Evolutionary conservation across 2,797 vertebrate genomes (phyloP), one percentile per base, ranked within the genome.

Genomic region (Malacoctenus gilli): DNA sequence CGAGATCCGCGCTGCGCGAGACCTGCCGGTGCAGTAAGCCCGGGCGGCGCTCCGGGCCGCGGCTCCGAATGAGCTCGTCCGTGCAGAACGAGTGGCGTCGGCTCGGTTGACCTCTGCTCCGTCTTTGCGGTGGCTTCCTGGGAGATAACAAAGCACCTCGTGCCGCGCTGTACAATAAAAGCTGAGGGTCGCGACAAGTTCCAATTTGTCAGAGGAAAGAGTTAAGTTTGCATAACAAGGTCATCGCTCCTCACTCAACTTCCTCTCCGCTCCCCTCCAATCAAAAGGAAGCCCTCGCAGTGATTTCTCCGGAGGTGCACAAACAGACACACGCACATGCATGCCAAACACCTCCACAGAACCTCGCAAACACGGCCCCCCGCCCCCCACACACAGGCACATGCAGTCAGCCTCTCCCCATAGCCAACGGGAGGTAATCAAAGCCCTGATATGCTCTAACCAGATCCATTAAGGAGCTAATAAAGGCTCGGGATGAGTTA

Each of bases 381-480:
- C 19, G 15, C n/a, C 28, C 35, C 54, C 38, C 52, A 23, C 40
- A 46, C 56, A 39, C 72, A 66, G 41, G 61, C 32, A 52, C 1
- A 56, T 22, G 43, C 12, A 61, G 66, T 71, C 67, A 71, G 58
- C 53, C 59, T 79, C 72, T 72, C 64, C 2, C 39, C 55, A 46
- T 75, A 67, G 84, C 83, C 82, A 66, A 71, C 46, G 62, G 85
- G 85, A 86, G 79, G 82, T 85, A 89, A 89, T 88, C 84, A 86
- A 75, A 71, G 67, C 57, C 58, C 75, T 81, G 79, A 88, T 88
- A 84, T 71, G 78, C 87, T 83, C 79, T 85, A 89, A 88, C 83
- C 83, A 87, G 82, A 89, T 85, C 86, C 84, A 90, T 90, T 90
- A 91, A 76, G 79, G 68, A 79, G 80, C 82, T 86, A 91, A 90